Percentiles rank a stretch among this genome's conserved stretches.
phyloP scores from a whole-genome alignment of 1,140 invertebrate species.

The Camponotus vicinus region DNA sequence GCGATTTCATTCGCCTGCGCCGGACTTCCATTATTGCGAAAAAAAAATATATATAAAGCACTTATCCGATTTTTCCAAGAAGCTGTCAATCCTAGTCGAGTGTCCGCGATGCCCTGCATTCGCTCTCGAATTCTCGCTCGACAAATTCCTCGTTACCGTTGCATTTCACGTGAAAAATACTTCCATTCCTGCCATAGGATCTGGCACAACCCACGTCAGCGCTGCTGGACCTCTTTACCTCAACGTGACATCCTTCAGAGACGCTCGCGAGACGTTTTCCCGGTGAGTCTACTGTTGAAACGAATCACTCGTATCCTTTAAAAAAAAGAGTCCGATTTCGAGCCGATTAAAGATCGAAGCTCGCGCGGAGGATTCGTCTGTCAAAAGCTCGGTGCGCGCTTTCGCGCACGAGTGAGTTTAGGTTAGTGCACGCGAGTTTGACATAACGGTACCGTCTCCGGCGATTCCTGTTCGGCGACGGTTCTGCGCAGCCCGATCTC shows the following conservation, averaged over 20 bases:
- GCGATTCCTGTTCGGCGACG: neutral
- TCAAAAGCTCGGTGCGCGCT: neutral
- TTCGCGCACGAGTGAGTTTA: neutral
- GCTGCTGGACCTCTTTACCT: neutral
- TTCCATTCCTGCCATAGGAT: neutral
- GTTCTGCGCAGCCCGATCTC: conserved; percentile 37
- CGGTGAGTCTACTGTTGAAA: neutral
- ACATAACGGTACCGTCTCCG: conserved; percentile 67
- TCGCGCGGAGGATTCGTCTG: neutral
- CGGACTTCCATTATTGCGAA: conserved; percentile 79
- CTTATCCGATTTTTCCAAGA: neutral
- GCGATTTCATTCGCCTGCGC: conserved; percentile 75
- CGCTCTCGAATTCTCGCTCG: neutral
- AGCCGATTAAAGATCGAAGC: neutral
- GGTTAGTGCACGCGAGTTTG: conserved; percentile 48
- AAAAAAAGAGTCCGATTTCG: neutral
- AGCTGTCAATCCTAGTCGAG: neutral
- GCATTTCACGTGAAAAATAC: neutral
- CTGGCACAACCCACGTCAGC: conserved; percentile 20
- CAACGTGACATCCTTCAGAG: neutral
- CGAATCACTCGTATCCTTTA: neutral
- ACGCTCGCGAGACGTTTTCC: neutral
- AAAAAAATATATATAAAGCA: neutral
- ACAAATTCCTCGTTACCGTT: neutral
- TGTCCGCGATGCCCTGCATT: neutral